These are phyloP conservation scores for Pogonocherus hispidulus DNA, from an alignment of 2,888 invertebrate genomes.

Conservation along the genomic window DNA sequence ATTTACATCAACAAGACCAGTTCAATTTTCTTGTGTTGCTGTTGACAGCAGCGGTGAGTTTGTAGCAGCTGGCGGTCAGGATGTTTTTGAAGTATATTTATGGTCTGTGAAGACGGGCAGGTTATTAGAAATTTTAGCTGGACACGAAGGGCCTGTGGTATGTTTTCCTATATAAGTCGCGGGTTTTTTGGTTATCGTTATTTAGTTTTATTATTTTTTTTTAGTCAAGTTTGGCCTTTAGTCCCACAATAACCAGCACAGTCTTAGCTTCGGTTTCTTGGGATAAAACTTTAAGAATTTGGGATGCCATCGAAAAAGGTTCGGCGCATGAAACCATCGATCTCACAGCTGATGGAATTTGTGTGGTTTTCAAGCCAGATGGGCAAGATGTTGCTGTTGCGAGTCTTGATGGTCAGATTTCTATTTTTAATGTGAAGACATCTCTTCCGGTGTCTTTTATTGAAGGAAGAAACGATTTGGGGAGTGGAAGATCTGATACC, in stretches of 20 bases:
- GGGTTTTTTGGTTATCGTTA: neutral
- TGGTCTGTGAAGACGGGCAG: conserved; percentile 97
- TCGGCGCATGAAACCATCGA: conserved; percentile 86
- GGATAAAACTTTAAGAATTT: conserved; percentile 93
- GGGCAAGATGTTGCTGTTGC: conserved; percentile 95
- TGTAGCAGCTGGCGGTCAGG: conserved; percentile 94
- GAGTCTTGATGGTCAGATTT: conserved; percentile 88
- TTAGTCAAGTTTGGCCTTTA: conserved; percentile 80
- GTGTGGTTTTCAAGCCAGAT: conserved; percentile 89
- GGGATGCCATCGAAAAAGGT: conserved; percentile 91
- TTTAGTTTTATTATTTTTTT: conserved; percentile 30
- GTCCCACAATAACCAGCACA: conserved; percentile 79
- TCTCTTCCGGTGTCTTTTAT: conserved; percentile 82
- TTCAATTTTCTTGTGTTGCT: conserved; percentile 92
- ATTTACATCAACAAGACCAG: conserved; percentile 90
- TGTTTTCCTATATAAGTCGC: too few species aligned
- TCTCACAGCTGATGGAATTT: conserved; percentile 84
- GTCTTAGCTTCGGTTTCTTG: conserved; percentile 91
- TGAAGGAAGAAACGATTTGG: conserved; percentile 92
- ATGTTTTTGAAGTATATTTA: conserved; percentile 94
- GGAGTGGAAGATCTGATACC: conserved; percentile 84
- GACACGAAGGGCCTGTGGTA: conserved; percentile 94
- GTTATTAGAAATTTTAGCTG: conserved; percentile 89
- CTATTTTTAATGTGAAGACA: conserved; percentile 82
- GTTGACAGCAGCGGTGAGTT: conserved; percentile 93